These are phyloP conservation scores for Eueremaeus valkanovi DNA, from an alignment of 2,888 invertebrate genomes.

Conservation along the genomic window DNA sequence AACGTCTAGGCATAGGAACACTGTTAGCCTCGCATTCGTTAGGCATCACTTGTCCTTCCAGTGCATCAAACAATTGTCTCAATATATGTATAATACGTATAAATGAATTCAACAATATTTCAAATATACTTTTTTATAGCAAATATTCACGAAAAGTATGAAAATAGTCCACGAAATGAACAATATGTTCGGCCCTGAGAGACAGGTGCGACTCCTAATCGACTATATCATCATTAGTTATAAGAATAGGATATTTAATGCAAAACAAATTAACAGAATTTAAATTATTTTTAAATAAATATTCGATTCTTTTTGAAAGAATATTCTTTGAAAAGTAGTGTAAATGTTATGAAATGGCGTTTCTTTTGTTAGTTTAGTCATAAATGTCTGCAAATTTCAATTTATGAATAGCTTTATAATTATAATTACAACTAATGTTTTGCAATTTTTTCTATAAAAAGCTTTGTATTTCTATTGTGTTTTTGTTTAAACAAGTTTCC, in stretches of 20 bases:
- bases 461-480: neutral
- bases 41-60: conserved; percentile 29
- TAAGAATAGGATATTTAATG: neutral
- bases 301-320: too few species aligned
- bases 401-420: neutral
- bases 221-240: neutral
- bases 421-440: too few species aligned
- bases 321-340: neutral
- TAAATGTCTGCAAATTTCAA: neutral
- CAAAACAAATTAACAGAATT: neutral
- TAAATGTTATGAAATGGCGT: neutral
- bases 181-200: neutral
- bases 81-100: neutral
- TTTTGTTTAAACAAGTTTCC: neutral
- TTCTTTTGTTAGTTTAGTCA: neutral
- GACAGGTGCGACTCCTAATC: neutral
- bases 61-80: neutral
- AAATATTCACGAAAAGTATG: conserved; percentile 7
- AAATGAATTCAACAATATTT: too few species aligned
- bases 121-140: neutral
- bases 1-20: neutral
- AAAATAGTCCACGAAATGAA: neutral
- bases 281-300: neutral
- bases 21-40: conserved; percentile 20
- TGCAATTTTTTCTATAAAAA: too few species aligned